Conservation (phyloP, 2,888 invertebrate genomes). For the Trachelus stipa region DNA sequence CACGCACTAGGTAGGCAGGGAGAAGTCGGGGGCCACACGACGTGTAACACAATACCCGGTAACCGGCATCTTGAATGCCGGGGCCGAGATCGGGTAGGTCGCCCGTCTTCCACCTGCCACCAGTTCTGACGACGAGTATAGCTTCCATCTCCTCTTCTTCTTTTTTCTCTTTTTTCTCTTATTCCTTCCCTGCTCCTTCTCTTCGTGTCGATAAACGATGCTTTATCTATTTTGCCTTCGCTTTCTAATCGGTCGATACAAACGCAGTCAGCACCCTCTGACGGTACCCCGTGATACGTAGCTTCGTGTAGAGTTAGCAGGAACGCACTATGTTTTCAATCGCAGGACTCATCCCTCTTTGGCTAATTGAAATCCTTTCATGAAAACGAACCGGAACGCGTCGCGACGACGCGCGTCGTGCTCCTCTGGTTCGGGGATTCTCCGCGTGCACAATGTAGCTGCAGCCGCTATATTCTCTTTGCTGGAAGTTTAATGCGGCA, state of each 20-base stretch:
- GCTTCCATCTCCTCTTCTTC: background rate
- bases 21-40: background rate
- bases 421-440: background rate
- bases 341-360: background rate
- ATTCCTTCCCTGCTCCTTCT: background rate
- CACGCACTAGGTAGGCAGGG: background rate
- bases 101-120: slow-evolving; percentile 61
- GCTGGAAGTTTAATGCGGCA: slow-evolving; percentile 66
- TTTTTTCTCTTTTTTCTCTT: too few relatives aligned
- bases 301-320: background rate
- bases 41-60: slow-evolving; percentile 53
- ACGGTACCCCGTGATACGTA: background rate
- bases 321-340: background rate
- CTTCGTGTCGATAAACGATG: slow-evolving; percentile 28
- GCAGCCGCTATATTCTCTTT: slow-evolving; percentile 55
- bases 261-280: background rate
- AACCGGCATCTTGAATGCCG: background rate
- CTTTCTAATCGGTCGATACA: background rate
- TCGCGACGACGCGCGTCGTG: background rate
- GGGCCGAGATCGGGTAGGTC: slow-evolving; percentile 48
- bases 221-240: too few relatives aligned
- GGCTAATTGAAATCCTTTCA: slow-evolving; percentile 10
- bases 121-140: slow-evolving; percentile 13
- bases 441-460: background rate
- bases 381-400: background rate